Evolutionary conservation across 2,888 invertebrate species (phyloP), one percentile per base, ranked within the genome.

Genomic region (Patella pellucida): DNA sequence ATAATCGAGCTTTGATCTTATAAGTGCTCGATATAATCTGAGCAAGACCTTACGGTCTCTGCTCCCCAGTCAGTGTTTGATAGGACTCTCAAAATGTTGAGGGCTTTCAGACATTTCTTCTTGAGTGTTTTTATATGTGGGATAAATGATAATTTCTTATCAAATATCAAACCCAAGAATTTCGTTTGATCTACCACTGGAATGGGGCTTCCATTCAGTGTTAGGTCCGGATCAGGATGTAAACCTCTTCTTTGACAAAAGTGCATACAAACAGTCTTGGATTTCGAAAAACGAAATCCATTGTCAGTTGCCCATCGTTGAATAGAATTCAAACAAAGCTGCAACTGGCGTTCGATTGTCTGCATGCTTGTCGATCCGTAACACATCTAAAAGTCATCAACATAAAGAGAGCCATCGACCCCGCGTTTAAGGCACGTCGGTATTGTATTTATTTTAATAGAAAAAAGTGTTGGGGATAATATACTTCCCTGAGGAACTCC

Each of bases 1-100:
- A 76, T 81, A 81, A 62, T 81, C 81, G 5, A 81, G 50, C 52
- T 78, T 75, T 7, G 78, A 78, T 50, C 79, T 52, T 15, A 78
- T 71, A 15, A 78, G 56, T 41, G 75, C 54, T 68, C 76, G 69
- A 52, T 78, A 75, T 2, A 77, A 50, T 14, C 50, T 19, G 3
- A 79, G 71, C 23, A 81, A 67, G 71, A 76, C 69, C 14, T 41
- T 69, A 4, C 56, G 19, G 71, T 78, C 79, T n/a, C n/a, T 14
- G 72, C 76, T 62, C 79, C 79, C 77, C 74, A 78, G 16, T 74
- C 68, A 14, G 72, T 71, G 69, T 71, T 23, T n/a, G 77, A 71
- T 14, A 79, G 62, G 51, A 79, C 74, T 52, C 71, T 75, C n/a
- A 79, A 52, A 27, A 81, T 5, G 56, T 81, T 76, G 15, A 81